These are phyloP conservation scores for Serranus cabrilla DNA, from an alignment of 2,797 vertebrate species.

Conservation along the genomic window DNA sequence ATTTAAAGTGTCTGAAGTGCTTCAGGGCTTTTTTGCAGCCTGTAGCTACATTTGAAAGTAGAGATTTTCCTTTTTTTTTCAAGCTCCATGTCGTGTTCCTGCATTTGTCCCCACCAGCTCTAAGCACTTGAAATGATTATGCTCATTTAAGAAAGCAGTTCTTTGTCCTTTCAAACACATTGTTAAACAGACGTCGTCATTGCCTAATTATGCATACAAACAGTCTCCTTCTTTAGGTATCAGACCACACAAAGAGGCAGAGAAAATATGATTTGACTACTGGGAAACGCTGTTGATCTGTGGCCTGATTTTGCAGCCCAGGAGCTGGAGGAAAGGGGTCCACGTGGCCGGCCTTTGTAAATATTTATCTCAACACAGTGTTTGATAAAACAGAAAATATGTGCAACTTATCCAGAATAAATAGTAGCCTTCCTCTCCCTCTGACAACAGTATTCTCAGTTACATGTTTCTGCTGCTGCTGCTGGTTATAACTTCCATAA, in stretches of 20 bases:
- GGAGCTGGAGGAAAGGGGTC: slow-evolving; percentile 29
- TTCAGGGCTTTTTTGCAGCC: neutral
- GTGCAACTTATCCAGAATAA: slow-evolving; percentile 65
- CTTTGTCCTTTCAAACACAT: neutral
- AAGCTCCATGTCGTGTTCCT: neutral
- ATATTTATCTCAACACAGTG: slow-evolving; percentile 70
- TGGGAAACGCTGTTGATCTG: slow-evolving; percentile 28
- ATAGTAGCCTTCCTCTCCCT: slow-evolving; percentile 65
- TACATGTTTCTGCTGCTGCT: slow-evolving; percentile 39
- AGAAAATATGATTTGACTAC: slow-evolving; percentile 25
- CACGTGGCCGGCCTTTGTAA: slow-evolving; percentile 56
- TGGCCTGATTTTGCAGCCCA: slow-evolving; percentile 37
- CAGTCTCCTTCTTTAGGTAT: neutral
- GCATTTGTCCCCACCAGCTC: slow-evolving; percentile 7
- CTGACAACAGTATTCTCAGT: slow-evolving; percentile 41
- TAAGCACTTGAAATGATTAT: slow-evolving; percentile 4
- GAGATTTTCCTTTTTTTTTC: neutral
- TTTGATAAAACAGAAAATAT: slow-evolving; percentile 69
- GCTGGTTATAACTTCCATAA: neutral
- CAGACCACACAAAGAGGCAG: neutral
- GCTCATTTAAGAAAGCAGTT: neutral
- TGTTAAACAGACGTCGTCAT: neutral
- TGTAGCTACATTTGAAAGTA: neutral
- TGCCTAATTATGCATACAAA: neutral
- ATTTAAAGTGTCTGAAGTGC: neutral